Base-by-base conservation (phyloP, 2,113 vertebrate species). In the Ciconia stormi region DNA sequence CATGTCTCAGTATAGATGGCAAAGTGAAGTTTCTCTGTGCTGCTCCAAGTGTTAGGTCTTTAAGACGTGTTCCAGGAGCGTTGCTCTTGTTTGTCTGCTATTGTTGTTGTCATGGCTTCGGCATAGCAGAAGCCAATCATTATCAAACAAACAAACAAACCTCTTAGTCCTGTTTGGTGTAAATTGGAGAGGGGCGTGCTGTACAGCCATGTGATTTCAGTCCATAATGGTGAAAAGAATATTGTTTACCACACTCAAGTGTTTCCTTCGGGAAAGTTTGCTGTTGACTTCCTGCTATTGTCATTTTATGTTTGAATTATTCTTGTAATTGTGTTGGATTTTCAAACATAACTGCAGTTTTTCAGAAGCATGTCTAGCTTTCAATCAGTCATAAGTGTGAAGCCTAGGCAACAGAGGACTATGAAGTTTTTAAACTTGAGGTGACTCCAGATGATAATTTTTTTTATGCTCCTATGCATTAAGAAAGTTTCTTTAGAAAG, bases 51-150 rank as follows among this genome's bases (percentile, higher is more conserved):
- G n/a, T 50, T 58, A 71, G 6, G 6, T 10, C 40, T 70, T 34
- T 14, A 52, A 88, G 23, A 11, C 2, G 3, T 76, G 7, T 79
- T 76, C 32, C 25, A 55, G 47, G 23, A 59, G 3, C 0, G 0
- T 17, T 63, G 34, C 22, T 86, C 29, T 23, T 70, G 4, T 66
- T 47, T 67, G 32, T 7, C 22, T 89, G 32, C 11, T 81, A 7
- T 27, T 49, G 13, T 44, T 63, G 17, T 46, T 70, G 32, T 66
- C 40, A 46, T 25, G n/a, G 61, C 56, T 71, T 90, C 71, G 50
- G 1, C 20, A 32, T 2, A 66, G 27, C 38, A 74, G 66, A 59
- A 92, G 20, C 11, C 53, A 73, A 14, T 42, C 18, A 9, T 52
- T 86, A 44, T 29, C 7, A 47, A 81, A 90, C 23, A 19, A 17